Conservation (phyloP, 2,888 invertebrate genomes). For the Sphinx pinastri region DNA sequence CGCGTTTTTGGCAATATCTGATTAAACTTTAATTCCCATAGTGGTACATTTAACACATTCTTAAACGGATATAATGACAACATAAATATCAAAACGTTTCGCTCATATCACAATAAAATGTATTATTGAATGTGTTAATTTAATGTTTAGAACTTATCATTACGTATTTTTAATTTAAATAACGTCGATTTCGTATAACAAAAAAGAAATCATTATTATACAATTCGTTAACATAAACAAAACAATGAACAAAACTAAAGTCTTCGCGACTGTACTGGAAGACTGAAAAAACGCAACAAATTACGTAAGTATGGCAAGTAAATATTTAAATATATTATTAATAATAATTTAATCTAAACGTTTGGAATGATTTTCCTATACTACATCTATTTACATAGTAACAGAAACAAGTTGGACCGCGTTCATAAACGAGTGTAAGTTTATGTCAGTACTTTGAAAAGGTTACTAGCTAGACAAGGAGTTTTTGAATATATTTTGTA, state of each 20-base stretch:
- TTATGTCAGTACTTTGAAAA: background rate
- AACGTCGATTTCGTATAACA: slow-evolving; percentile 63
- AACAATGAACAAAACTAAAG: slow-evolving; percentile 69
- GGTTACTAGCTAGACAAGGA: too few species aligned
- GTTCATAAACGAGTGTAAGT: slow-evolving; percentile 29
- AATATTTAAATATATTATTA: slow-evolving; percentile 75
- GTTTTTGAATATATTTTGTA: too few species aligned
- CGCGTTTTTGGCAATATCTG: too few species aligned
- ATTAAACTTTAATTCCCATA: too few species aligned
- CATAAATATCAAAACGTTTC: slow-evolving; percentile 1
- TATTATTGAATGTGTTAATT: background rate
- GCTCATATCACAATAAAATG: background rate
- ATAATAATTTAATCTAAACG: slow-evolving; percentile 78
- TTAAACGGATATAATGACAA: background rate
- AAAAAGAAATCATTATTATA: slow-evolving; percentile 58
- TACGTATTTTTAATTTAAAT: slow-evolving; percentile 30
- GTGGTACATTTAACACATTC: background rate
- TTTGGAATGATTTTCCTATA: slow-evolving; percentile 76
- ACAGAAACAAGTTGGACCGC: slow-evolving; percentile 68
- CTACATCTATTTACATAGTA: slow-evolving; percentile 77
- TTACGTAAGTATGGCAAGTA: slow-evolving; percentile 79
- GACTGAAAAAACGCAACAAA: slow-evolving; percentile 71
- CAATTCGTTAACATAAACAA: slow-evolving; percentile 75
- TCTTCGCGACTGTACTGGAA: slow-evolving; percentile 71
- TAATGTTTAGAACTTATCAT: slow-evolving; percentile 7